Evolutionary conservation across 2,113 vertebrate genomes (phyloP).

Genomic region (Eulacestoma nigropectus): DNA sequence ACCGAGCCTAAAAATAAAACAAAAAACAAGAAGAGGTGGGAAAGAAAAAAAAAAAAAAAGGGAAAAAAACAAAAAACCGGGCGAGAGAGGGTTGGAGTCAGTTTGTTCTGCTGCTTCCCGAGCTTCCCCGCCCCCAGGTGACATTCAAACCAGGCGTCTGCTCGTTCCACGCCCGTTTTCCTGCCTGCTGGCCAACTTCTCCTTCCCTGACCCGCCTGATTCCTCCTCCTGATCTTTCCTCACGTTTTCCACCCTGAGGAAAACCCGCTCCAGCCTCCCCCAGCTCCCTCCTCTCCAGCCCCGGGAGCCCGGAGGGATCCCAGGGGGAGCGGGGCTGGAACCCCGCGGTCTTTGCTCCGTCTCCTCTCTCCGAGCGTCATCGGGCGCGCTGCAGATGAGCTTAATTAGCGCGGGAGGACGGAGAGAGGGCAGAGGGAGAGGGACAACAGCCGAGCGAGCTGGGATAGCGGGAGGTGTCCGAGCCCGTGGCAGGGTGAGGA

Average conservation of each 20-base stretch:
- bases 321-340: background rate
- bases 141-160: background rate
- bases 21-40: background rate
- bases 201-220: background rate
- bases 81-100: background rate
- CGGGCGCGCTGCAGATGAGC: background rate
- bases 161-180: background rate
- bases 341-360: background rate
- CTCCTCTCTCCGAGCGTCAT: background rate
- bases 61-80: background rate
- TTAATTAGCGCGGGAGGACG: background rate
- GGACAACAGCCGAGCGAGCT: background rate
- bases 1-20: background rate
- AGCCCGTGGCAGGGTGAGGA: too few relatives aligned
- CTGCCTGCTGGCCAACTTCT: background rate
- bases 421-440: background rate
- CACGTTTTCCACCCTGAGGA: background rate
- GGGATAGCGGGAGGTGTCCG: too few relatives aligned
- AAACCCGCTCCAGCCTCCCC: background rate
- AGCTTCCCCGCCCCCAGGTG: background rate
- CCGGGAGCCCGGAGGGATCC: background rate
- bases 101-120: background rate
- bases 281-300: background rate
- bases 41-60: too few relatives aligned
- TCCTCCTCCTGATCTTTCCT: rapidly evolving